Evolutionary conservation across 2,888 invertebrate species (phyloP).

Genomic region (Watsonalla binaria): DNA sequence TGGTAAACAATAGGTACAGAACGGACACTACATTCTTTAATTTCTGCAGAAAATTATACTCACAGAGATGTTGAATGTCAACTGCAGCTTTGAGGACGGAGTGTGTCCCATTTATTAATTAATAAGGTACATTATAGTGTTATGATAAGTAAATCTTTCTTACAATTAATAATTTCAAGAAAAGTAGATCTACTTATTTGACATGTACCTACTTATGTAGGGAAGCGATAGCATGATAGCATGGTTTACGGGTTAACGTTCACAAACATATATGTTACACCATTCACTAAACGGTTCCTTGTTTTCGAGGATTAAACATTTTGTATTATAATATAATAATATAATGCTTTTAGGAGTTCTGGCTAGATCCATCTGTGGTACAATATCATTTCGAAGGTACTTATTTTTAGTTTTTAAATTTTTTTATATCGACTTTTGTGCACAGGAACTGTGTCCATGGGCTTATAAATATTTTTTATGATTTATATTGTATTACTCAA

Average conservation of each 20-base stretch:
- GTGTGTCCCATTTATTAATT: slow-evolving; percentile 49
- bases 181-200: slow-evolving; percentile 64
- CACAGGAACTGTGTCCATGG: too few species aligned
- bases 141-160: slow-evolving; percentile 52
- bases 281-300: too few species aligned
- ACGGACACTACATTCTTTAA: slow-evolving; percentile 57
- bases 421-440: too few species aligned
- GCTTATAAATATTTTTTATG: too few species aligned
- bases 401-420: too few species aligned
- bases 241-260: slow-evolving; percentile 24
- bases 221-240: slow-evolving; percentile 71
- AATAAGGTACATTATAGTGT: slow-evolving; percentile 45
- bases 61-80: slow-evolving; percentile 34
- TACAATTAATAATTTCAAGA: slow-evolving; percentile 69
- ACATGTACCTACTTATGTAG: slow-evolving; percentile 62
- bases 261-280: slow-evolving; percentile 9
- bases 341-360: too few species aligned
- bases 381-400: too few species aligned
- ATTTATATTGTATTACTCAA: too few species aligned
- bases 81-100: slow-evolving; percentile 64
- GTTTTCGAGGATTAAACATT: too few species aligned
- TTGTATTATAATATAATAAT: too few species aligned
- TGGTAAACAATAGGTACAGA: slow-evolving; percentile 54
- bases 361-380: too few species aligned
- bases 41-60: slow-evolving; percentile 38